Base-by-base conservation (phyloP, 1,140 invertebrate genomes). In the Spodoptera litura region DNA sequence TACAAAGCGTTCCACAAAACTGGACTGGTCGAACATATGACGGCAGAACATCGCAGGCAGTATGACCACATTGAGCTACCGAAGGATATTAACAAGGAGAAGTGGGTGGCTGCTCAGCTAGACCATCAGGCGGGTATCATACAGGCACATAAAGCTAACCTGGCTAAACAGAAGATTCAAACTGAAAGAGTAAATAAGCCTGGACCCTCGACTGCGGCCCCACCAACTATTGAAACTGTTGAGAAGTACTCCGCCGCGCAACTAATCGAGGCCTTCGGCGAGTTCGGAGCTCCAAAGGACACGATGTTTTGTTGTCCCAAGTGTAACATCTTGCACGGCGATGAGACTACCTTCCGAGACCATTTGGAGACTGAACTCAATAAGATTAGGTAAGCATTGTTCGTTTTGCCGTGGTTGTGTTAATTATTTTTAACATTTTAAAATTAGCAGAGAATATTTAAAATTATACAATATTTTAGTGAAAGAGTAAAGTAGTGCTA, bases 1-100 rank as follows among this genome's bases (percentile, higher is more conserved):
- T 94, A 94, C 80, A 93, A 93, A 78, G 93, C 89, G 10, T 94
- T 93, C 82, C 93, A 94, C 71, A 89, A 87, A 61, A 78, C 76
- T 5, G 92, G 93, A 1, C 81, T 94, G 1, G 84, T 84, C 2
- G 90, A 89, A 0, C 93, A 94, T 71, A 89, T 92, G 76, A 56
- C 80, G 44, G 79, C 85, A 0, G 93, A 94, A 53, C 93, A 94
- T 72, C 73, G 73, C 11, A 61, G 85, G 10, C 70, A 82, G 25
- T 84, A 84, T 2, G 88, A 89, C 11, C 88, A 88, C 0, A 81
- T 88, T 0, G 81, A 88, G 31, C 79, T 94, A 10, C 80, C 86
- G 2, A 72, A 70, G 1, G 86, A 94, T 64, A 20, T 59, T 0
- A 82, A 85, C 51, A 79, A 93, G 4, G 93, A 93, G 73, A 87